Base-by-base conservation (phyloP, 1,140 invertebrate genomes). In the Acyrthosiphon pisum region DNA sequence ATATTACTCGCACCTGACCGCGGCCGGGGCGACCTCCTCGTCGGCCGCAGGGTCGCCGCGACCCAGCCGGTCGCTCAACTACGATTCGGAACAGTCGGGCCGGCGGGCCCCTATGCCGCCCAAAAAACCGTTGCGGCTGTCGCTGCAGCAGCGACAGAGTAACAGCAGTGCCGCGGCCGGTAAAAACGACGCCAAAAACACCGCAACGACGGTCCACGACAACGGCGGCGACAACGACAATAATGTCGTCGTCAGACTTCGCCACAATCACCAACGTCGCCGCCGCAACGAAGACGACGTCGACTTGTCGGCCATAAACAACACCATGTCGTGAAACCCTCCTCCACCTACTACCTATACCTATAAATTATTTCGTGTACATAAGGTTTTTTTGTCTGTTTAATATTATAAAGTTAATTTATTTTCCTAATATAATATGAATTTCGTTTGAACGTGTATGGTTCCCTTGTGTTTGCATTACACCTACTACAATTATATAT, bases 51-150 rank as follows among this genome's bases (percentile, higher is more conserved):
- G 76, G 1, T 84, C 91, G 22, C 90, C 56, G 9, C 56, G 37
- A 3, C 37, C 90, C 56, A 76, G 90, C 37, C 91, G 91, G 1
- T 92, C 91, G 9, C 91, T 92, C n/a, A 92, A 92, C 4, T 92
- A 92, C 35, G 91, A 92, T 84, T 92, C 91, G 46, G 93, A 94
- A 83, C 93, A 87, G 50, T 94, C 93, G 48, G 93, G 76, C 18
- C 41, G 87, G 2, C 95, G 97, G 53, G 88, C 88, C 35, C 97
- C 97, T 9, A 96, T 96, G 35, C 98, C 98, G 9, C 98, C 98
- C 35, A 97, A 98, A 94, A 98, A 98, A 94, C 98, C 98, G 0
- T 94, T 98, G 2, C 95, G 98, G 11, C 95, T 98, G 7, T 98
- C 97, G 1, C 95, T 98, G 2, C 98, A 98, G 94, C 96, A 97